Percentiles rank a stretch among this genome's conserved stretches.
phyloP scores from a whole-genome alignment of 2,888 invertebrate genomes.

The Machimus atricapillus region DNA sequence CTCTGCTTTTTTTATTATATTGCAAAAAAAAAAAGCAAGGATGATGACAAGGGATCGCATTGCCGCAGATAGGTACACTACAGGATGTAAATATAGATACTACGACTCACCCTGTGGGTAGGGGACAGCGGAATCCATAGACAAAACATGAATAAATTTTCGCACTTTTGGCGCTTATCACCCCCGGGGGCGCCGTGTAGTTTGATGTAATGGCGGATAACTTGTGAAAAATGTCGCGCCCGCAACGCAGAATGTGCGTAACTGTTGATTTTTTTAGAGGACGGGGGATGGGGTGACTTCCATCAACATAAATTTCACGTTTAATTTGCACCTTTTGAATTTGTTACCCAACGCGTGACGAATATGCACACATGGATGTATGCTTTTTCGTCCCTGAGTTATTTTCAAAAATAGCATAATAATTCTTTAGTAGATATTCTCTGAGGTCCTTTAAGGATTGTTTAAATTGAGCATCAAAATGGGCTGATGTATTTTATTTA shows the following conservation, averaged over 20 bases:
- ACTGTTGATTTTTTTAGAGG: not conserved
- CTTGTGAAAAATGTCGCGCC: not conserved
- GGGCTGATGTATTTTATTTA: too few species aligned
- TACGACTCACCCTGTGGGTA: not conserved
- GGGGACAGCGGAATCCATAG: not conserved
- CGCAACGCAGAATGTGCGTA: not conserved
- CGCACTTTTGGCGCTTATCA: conserved; percentile 3
- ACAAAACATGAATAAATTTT: conserved; percentile 24
- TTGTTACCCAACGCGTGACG: not conserved
- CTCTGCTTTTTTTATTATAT: not conserved
- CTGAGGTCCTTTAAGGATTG: too few species aligned
- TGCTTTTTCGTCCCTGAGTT: not conserved
- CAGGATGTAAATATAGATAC: not conserved
- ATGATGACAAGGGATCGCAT: not conserved
- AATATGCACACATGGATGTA: not conserved
- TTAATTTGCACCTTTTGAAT: not conserved
- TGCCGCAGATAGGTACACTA: not conserved
- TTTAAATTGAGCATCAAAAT: too few species aligned
- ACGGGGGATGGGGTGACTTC: not conserved
- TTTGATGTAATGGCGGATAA: conserved; percentile 13
- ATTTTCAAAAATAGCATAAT: not conserved
- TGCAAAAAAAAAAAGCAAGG: not conserved
- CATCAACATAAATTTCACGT: not conserved
- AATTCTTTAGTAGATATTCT: not conserved
- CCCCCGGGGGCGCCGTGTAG: conserved; percentile 8